Evolutionary conservation across 2,888 invertebrate species (phyloP).

Genomic region (Halocaridina rubra): DNA sequence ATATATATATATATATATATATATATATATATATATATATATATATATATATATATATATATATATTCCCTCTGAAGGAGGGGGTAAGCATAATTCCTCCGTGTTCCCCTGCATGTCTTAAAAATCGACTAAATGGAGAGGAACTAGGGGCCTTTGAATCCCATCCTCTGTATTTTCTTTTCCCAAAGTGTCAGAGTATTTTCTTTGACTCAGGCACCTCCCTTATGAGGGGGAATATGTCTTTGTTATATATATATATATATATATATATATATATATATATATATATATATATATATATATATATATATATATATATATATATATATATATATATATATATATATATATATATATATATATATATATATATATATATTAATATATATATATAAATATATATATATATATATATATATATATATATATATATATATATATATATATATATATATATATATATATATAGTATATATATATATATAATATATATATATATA

Average conservation of each 20-base stretch:
- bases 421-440: not conserved
- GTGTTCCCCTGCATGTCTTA: too few relatives aligned
- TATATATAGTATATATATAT: slow-evolving; percentile 9
- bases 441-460: slow-evolving; percentile 5
- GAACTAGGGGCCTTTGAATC: too few relatives aligned
- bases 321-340: not conserved
- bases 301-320: not conserved
- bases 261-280: slow-evolving; percentile 5
- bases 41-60: too few relatives aligned
- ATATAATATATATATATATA: slow-evolving; percentile 8
- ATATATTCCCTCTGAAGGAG: too few relatives aligned
- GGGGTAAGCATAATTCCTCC: too few relatives aligned
- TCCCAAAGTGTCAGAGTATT: too few relatives aligned
- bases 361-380: not conserved
- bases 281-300: not conserved
- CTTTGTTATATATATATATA: slow-evolving; percentile 8
- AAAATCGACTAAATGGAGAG: too few relatives aligned
- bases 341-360: not conserved
- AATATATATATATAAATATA: not conserved
- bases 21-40: too few relatives aligned
- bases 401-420: not conserved
- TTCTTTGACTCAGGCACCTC: too few relatives aligned
- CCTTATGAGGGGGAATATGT: too few relatives aligned
- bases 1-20: too few relatives aligned
- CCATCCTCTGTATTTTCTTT: too few relatives aligned